Base-by-base conservation (phyloP, 2,113 vertebrate genomes). In the Cinclus mexicanus region DNA sequence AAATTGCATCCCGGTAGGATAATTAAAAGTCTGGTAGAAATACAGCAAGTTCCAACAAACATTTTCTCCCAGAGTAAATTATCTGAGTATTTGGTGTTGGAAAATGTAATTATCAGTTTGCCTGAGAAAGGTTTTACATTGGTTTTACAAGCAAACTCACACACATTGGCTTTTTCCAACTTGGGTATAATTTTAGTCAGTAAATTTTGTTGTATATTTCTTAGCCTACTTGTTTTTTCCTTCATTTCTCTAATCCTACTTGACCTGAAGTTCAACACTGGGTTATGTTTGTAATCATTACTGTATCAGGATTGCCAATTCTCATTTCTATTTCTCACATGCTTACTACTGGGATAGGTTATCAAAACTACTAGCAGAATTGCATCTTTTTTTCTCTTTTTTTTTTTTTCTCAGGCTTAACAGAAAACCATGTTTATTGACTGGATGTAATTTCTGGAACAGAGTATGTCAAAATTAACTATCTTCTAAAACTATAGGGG, bases 1-100 rank as follows among this genome's bases (percentile, higher is more conserved):
- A 94, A 95, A 90, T 78, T 90, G 59, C 53, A 70, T 77, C 90
- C 87, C 85, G 47, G 59, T 28, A 68, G 63, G 82, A 83, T 90
- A 96, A 94, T 95, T 93, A 76, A 82, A 94, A 84, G 50, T 49
- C 77, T 89, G 21, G 31, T 55, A 78, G 65, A 93, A 91, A 88
- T 72, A 57, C 33, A 74, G 29, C 83, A 86, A 89, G 80, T 90
- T 89, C 75, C 55, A 93, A 76, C 78, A 89, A 84, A 90, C 18
- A 20, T 77, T 89, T 93, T 85, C 83, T 96, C 87, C 29, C 55
- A 90, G 74, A 67, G 50, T 57, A 95, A 85, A 50, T 41, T 33
- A 85, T 83, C 70, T 91, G 39, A 94, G 67, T 76, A 72, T 85
- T 47, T 89, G 46, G 46, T 83, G 47, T 10, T 89, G 60, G 74